Evolutionary conservation across 2,888 invertebrate species (phyloP).

Genomic region (Mythimna pallens): DNA sequence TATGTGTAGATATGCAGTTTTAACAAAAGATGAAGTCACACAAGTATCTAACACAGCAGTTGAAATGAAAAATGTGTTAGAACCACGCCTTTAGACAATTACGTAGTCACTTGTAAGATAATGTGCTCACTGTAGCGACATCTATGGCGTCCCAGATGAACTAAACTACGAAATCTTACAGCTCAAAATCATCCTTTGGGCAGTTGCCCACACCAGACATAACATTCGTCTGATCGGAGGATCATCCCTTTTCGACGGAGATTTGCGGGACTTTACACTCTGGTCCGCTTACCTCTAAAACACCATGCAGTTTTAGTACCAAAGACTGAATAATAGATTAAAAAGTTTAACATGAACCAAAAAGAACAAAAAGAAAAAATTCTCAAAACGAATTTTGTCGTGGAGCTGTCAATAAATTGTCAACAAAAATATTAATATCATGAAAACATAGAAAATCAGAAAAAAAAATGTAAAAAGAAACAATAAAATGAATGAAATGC

Average conservation of each 20-base stretch:
- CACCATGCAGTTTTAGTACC: constrained; percentile 13
- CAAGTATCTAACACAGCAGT: constrained; percentile 55
- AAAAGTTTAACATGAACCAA: constrained; percentile 48
- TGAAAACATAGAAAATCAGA: constrained; percentile 27
- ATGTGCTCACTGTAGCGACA: no score
- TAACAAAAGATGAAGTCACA: constrained; percentile 68
- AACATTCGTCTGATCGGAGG: no score
- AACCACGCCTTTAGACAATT: not conserved
- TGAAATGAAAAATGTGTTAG: constrained; percentile 2
- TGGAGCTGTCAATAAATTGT: constrained; percentile 67
- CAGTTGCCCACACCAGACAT: no score
- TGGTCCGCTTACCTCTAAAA: no score
- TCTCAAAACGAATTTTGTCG: constrained; percentile 72
- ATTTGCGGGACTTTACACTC: no score
- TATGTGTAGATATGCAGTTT: constrained; percentile 81
- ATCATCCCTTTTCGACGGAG: no score
- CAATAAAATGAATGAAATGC: constrained; percentile 62
- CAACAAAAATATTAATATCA: constrained; percentile 25
- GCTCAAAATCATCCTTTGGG: no score
- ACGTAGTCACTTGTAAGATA: no score
- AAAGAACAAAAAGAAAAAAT: constrained; percentile 70
- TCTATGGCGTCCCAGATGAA: no score
- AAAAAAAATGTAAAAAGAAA: constrained; percentile 20
- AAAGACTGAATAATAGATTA: constrained; percentile 42
- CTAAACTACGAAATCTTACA: no score